Evolutionary conservation across 2,888 invertebrate genomes (phyloP), one percentile per base, ranked within the genome.

Genomic region (Petrophora chlorosata): DNA sequence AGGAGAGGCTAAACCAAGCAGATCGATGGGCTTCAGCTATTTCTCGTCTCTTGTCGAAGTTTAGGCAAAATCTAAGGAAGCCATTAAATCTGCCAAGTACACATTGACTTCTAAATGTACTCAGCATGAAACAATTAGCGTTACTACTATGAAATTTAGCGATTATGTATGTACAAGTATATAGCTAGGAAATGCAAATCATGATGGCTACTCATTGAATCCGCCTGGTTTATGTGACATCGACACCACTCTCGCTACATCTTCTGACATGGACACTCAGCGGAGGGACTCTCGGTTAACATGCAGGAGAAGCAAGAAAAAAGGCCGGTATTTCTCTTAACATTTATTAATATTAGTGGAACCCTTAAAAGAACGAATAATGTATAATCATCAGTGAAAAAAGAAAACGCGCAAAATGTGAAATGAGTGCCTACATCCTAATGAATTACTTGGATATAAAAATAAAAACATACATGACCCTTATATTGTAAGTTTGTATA

Each of bases 221-320:
- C 47, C 29, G 44, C 30, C 43, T 13, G 43, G 46, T 33, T 30
- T 16, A 5, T 33, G 28, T 34, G 26, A 4, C 3, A 14, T 9
- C 9, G 5, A 19, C 13, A n/a, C 5, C 22, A 14, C 19, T 15
- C 39, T 25, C 25, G 7, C 22, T 29, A 28, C 34, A 13, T 44
- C 26, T 48, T 28, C 38, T 8, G 25, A 30, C 43, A 42, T 39
- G 30, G 48, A 32, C 29, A 32, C 17, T 12, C 30, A 26, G 62
- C 70, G 63, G 71, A 60, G 70, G 72, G 63, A 61, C 56, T 63
- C 77, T 63, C 77, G 79, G 77, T 80, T 67, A 71, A 59, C 86
- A 87, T 85, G 84, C 84, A 82, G 86, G 85, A 79, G 70, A 81
- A 83, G 84, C 85, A 85, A 87, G 85, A 85, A 87, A 85, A 87